phyloP scores from a whole-genome alignment of 2,113 vertebrate species.

The Phodopus roborovskii region DNA sequence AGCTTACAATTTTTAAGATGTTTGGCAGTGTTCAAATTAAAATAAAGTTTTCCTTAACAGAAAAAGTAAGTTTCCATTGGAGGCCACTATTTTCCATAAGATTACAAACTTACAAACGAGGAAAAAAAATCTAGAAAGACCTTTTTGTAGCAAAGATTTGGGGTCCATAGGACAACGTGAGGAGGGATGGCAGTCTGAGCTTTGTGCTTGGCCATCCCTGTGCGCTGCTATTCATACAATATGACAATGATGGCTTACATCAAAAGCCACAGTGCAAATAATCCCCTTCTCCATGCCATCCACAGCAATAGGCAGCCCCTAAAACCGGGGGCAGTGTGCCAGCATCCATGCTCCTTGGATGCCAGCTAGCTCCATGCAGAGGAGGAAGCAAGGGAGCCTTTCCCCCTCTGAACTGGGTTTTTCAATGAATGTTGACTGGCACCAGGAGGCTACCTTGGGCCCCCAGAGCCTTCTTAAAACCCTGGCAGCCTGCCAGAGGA shows the following conservation, averaged over 20 bases:
- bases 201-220: background rate
- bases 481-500: conserved; percentile 76
- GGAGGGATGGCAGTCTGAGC: background rate
- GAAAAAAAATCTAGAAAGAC: background rate
- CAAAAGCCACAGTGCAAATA: conserved; percentile 69
- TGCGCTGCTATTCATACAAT: conserved; percentile 1
- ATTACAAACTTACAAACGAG: background rate
- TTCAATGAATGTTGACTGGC: conserved; percentile 67
- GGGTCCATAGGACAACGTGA: background rate
- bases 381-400: background rate
- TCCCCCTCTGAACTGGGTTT: conserved; percentile 55
- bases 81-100: conserved; percentile 38
- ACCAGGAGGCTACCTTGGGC: conserved; percentile 75
- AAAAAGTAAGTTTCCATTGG: background rate
- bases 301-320: conserved; percentile 56
- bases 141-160: background rate
- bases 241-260: conserved; percentile 65
- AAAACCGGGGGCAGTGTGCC: conserved; percentile 49
- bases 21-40: background rate
- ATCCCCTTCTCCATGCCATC: conserved; percentile 72
- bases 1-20: conserved; percentile 14
- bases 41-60: background rate
- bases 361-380: conserved; percentile 60
- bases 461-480: conserved; percentile 77
- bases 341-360: background rate